Conservation (phyloP, 2,888 invertebrate species). For the Trissoscelio sp. region DNA sequence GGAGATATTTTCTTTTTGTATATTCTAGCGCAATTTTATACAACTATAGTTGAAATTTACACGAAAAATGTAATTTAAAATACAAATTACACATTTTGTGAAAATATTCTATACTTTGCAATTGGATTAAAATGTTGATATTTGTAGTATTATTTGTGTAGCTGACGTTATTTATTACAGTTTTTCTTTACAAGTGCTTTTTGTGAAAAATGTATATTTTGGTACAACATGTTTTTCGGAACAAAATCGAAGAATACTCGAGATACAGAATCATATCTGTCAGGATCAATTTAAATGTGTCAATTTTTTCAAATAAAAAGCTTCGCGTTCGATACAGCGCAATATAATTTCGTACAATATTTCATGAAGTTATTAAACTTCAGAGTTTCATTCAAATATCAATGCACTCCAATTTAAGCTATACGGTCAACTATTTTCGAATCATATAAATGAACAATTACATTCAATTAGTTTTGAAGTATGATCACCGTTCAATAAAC, state of each 20-base stretch:
- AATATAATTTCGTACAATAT: constrained; percentile 4
- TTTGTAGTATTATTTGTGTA: too few relatives aligned
- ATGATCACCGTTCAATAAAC: too few relatives aligned
- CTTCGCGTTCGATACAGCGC: constrained; percentile 4
- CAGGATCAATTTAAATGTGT: constrained; percentile 32
- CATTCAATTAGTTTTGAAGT: constrained; percentile 1
- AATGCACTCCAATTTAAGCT: constrained; percentile 1
- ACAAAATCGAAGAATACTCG: neutral
- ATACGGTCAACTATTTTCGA: neutral
- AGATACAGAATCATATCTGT: constrained; percentile 17
- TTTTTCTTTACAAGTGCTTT: neutral
- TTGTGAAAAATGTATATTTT: neutral
- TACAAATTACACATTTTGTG: too few relatives aligned
- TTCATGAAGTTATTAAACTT: constrained; percentile 7
- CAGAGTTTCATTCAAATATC: constrained; percentile 6
- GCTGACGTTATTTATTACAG: neutral
- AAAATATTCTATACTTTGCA: too few relatives aligned
- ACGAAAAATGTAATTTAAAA: too few relatives aligned
- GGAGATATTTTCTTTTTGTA: too few relatives aligned
- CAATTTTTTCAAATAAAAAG: constrained; percentile 22
- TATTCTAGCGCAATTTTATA: too few relatives aligned
- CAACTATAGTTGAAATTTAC: too few relatives aligned
- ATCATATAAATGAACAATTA: neutral
- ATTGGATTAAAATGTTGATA: too few relatives aligned
- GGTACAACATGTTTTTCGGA: neutral